Percentiles rank a stretch among this genome's conserved stretches.
phyloP scores from a whole-genome alignment of 2,888 invertebrate genomes.

The Cephus pygmeus region DNA sequence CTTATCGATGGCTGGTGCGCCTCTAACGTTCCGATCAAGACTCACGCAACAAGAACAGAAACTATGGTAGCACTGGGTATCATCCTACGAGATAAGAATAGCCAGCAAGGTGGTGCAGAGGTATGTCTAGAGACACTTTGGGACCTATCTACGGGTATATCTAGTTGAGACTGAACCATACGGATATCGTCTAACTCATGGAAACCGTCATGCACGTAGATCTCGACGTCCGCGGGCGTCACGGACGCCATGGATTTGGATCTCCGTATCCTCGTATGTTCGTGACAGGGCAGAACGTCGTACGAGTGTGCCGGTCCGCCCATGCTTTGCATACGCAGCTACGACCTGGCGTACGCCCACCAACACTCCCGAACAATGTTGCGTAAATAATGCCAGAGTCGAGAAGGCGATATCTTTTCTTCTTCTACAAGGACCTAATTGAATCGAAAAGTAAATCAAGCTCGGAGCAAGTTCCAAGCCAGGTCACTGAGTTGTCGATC shows the following conservation, averaged over 20 bases:
- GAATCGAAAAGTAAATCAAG: slow-evolving; percentile 4
- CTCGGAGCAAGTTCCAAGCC: neutral
- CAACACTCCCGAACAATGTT: slow-evolving; percentile 24
- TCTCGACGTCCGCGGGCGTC: slow-evolving; percentile 13
- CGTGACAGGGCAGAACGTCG: slow-evolving; percentile 57
- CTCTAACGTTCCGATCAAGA: neutral
- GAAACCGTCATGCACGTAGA: neutral
- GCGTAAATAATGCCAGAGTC: slow-evolving; percentile 48
- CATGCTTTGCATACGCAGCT: slow-evolving; percentile 43
- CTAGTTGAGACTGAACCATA: neutral
- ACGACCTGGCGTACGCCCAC: slow-evolving; percentile 2
- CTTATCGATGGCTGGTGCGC: neutral
- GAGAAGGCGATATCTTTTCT: slow-evolving; percentile 19
- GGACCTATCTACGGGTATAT: neutral
- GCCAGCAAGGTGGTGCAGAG: neutral
- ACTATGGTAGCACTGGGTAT: neutral
- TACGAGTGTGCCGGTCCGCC: slow-evolving; percentile 47
- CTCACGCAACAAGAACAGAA: neutral
- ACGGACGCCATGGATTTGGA: slow-evolving; percentile 11
- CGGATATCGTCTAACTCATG: neutral
- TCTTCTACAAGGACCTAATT: slow-evolving; percentile 8
- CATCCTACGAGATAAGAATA: neutral
- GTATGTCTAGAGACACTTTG: neutral
- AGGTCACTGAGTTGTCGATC: neutral
- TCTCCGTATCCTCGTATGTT: slow-evolving; percentile 34